Base-by-base conservation (phyloP, 2,113 vertebrate species). In the Leptosomus discolor region DNA sequence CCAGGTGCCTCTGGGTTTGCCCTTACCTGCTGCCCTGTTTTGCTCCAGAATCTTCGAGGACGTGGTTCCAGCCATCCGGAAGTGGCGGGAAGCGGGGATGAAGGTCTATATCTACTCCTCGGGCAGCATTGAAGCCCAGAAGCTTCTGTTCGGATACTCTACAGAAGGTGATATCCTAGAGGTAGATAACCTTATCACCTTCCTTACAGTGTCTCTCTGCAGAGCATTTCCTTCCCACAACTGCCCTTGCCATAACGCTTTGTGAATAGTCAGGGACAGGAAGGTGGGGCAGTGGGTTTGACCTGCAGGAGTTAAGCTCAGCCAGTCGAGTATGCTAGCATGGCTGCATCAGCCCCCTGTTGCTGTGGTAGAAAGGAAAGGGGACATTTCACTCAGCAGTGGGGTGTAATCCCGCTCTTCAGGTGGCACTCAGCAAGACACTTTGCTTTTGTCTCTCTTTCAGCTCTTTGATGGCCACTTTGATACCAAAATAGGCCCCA, bases 391-490 rank as follows among this genome's bases (percentile, higher is more conserved):
- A 0, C 24, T 73, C 9, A 27, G 36, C 45, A 56, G 46, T 0
- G 1, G 39, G 22, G n/a, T 67, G 88, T 60, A 36, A 58, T 39
- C 46, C 27, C 60, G 48, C n/a, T 43, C 34, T 76, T 81, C 53
- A 50, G 54, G 46, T 53, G 8, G 19, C 17, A 60, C 36, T 89
- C 51, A 69, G 26, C 54, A 81, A 39, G 51, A 61, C 63, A 19
- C 71, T 89, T 43, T 84, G 39, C 46, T 84, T 54, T 74, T 41
- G 13, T 48, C 15, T 85, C 7, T 85, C 65, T 97, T 97, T 30
- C 98, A 99, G 99, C 98, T 99, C 77, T 98, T 99, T 12, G 99
- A 99, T 3, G 99, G 99, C 29, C 99, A 99, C 97, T 99, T 99
- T 91, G 99, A 99, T 95, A 99, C 99, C 54, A 99, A 98, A 86